Conservation (phyloP, 2,797 vertebrate species). For the Lepus townsendii region DNA sequence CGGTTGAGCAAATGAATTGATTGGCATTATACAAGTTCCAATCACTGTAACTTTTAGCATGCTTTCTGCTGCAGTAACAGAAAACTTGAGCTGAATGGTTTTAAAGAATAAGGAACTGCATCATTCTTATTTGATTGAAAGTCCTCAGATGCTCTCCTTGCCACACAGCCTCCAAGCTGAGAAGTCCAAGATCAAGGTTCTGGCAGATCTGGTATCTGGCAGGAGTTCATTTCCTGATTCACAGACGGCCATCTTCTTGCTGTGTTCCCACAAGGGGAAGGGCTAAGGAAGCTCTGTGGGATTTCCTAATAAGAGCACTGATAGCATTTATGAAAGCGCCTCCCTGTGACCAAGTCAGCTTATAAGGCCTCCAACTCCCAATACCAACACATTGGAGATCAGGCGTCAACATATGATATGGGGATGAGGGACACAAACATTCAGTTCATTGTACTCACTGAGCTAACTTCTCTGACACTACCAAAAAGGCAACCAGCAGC, state of each 20-base stretch:
- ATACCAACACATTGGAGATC: not conserved
- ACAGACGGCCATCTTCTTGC: not conserved
- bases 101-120: not conserved
- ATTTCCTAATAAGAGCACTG: not conserved
- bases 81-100: not conserved
- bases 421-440: not conserved
- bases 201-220: not conserved
- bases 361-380: not conserved
- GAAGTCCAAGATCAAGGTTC: not conserved
- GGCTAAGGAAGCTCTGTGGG: fast-evolving
- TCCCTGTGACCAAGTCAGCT: not conserved
- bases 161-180: not conserved
- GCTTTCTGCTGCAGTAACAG: not conserved
- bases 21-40: not conserved
- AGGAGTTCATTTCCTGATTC: not conserved
- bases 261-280: not conserved
- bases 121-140: not conserved
- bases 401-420: not conserved
- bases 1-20: not conserved
- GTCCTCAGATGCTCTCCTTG: not conserved
- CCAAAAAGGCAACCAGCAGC: not conserved
- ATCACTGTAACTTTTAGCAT: not conserved
- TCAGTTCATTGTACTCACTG: not conserved
- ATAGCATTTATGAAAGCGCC: not conserved
- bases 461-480: not conserved